These are phyloP conservation scores for Cassiopea andromeda DNA, from an alignment of 30 jellyfish, hydroid and myxozoan species.

Conservation along the genomic window DNA sequence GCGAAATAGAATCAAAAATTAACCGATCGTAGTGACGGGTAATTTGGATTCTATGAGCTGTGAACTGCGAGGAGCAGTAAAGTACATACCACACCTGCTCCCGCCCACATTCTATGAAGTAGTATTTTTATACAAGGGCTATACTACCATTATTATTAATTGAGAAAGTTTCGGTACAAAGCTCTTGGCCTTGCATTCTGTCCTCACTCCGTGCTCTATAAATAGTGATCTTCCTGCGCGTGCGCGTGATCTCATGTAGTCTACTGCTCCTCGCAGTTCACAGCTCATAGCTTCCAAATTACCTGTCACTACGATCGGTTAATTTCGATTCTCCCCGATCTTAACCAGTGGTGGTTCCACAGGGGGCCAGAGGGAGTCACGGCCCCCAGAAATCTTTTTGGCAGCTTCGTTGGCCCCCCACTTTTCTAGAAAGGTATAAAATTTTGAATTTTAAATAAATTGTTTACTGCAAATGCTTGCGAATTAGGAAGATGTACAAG, in stretches of 20 bases:
- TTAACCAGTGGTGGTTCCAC: too few species aligned
- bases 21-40: conserved; percentile 41
- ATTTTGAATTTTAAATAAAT: too few species aligned
- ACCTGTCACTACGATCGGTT: conserved; percentile 24
- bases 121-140: neutral
- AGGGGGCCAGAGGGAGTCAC: too few species aligned
- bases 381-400: too few species aligned
- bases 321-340: neutral
- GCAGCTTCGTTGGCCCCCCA: too few species aligned
- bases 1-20: conserved; percentile 21
- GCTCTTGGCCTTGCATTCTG: conserved; percentile 10
- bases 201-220: neutral
- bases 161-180: neutral
- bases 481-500: too few species aligned
- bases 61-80: conserved; percentile 16
- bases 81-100: conserved; percentile 26
- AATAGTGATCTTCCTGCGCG: conserved; percentile 49
- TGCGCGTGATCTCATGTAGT: conserved; percentile 32
- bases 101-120: neutral
- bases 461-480: too few species aligned
- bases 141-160: neutral
- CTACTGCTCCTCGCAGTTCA: conserved; percentile 40
- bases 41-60: conserved; percentile 17
- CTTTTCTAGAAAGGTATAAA: too few species aligned
- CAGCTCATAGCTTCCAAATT: conserved; percentile 4